A percentile compares a stretch with the other conserved stretches of the same genome.
These are phyloP conservation scores for Orchestia grillus DNA, from an alignment of 1,140 invertebrate species.

Conservation along the genomic window DNA sequence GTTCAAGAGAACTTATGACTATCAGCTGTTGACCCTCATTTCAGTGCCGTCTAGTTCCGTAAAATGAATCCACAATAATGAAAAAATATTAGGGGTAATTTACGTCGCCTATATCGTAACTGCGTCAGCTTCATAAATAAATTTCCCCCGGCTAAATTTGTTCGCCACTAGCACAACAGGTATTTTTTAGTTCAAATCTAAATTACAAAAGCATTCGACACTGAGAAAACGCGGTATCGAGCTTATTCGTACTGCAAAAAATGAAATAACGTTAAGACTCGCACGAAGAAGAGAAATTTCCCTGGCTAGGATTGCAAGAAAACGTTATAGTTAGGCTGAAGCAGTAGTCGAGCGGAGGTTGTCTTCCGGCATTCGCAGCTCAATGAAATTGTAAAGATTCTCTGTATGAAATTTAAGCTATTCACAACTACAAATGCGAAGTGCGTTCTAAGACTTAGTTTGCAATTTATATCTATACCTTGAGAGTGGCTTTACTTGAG, in stretches of 20 bases:
- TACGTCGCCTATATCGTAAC: not conserved
- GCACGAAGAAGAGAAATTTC: not conserved
- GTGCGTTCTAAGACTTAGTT: not conserved
- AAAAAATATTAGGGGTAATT: not conserved
- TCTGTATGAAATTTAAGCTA: not conserved
- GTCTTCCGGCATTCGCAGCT: not conserved
- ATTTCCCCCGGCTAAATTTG: not conserved
- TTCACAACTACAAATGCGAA: not conserved
- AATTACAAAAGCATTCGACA: no score
- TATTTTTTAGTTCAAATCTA: no score
- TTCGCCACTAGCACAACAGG: no score
- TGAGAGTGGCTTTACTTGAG: no score
- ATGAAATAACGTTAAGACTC: not conserved
- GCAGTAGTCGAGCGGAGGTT: not conserved
- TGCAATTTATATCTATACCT: not conserved
- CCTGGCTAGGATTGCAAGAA: not conserved
- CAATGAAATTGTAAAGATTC: not conserved
- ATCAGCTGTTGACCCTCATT: not conserved
- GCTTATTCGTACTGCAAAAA: not conserved
- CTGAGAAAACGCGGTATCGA: not conserved
- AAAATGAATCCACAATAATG: not conserved
- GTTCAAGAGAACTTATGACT: not conserved
- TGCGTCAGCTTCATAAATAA: not conserved
- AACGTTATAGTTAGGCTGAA: not conserved
- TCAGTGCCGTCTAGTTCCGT: not conserved